A percentile compares a stretch with the other conserved stretches of the same genome.
Evolutionary conservation across 2,113 vertebrate genomes (phyloP).

Genomic region (Verasper variegatus): DNA sequence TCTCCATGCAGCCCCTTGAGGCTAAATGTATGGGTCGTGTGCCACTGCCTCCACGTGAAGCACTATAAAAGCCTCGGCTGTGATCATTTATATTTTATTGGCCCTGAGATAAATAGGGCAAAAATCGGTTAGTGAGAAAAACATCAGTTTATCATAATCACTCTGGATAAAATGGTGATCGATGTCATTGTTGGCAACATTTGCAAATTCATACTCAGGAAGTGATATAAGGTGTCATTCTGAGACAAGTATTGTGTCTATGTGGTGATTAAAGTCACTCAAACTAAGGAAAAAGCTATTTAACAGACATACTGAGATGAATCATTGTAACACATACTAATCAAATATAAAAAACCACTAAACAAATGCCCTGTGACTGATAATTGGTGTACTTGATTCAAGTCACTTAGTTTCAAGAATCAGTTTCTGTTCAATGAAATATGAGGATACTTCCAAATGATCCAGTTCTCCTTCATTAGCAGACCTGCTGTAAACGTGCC

Average conservation of each 20-base stretch:
- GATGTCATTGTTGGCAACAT: slow-evolving; percentile 41
- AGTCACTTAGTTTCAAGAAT: neutral
- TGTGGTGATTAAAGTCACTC: slow-evolving; percentile 52
- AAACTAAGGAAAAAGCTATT: slow-evolving; percentile 32
- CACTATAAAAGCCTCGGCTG: neutral
- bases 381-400: slow-evolving; percentile 10
- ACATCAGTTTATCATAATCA: slow-evolving; percentile 65
- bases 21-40: slow-evolving; percentile 12
- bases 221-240: slow-evolving; percentile 47
- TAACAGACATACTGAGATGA: slow-evolving; percentile 26
- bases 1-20: no score
- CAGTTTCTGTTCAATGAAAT: neutral
- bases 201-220: slow-evolving; percentile 45
- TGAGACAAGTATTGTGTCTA: slow-evolving; percentile 40
- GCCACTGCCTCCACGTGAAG: slow-evolving; percentile 11
- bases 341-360: slow-evolving; percentile 21
- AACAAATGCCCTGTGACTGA: slow-evolving; percentile 21
- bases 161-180: slow-evolving; percentile 34
- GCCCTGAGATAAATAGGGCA: slow-evolving; percentile 37
- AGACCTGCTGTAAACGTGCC: no score
- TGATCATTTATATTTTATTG: slow-evolving; percentile 36
- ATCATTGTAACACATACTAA: slow-evolving; percentile 42
- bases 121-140: slow-evolving; percentile 25
- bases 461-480: no score
- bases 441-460: neutral